Conservation (phyloP, 1,140 invertebrate species). For the Papilio polytes region DNA sequence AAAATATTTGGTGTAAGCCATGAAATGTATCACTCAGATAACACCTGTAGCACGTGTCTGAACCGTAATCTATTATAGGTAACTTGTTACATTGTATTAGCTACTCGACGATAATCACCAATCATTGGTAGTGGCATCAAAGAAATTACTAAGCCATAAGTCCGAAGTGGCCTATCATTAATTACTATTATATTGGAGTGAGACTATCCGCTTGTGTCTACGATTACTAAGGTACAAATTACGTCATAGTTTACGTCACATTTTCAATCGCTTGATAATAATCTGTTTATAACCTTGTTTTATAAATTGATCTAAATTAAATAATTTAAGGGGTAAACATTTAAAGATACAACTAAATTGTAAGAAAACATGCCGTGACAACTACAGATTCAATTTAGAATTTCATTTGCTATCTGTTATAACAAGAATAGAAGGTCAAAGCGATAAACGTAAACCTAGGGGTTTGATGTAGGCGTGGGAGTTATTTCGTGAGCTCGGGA, state of each 20-base stretch:
- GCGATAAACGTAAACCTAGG: constrained; percentile 4
- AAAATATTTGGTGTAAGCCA: too few species aligned
- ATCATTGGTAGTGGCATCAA: not conserved
- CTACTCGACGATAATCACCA: not conserved
- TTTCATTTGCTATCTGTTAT: constrained; percentile 16
- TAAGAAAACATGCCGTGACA: not conserved
- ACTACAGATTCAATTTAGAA: not conserved
- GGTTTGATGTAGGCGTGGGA: constrained; percentile 18
- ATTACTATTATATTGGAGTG: constrained; percentile 14
- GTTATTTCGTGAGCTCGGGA: constrained; percentile 28
- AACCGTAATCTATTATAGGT: not conserved
- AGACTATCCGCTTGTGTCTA: constrained; percentile 6
- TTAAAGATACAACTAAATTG: not conserved
- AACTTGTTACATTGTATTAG: not conserved
- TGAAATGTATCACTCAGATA: too few species aligned
- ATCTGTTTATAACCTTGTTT: not conserved
- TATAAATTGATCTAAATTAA: not conserved
- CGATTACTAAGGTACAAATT: not conserved
- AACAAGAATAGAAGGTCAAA: constrained; percentile 9
- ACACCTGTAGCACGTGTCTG: not conserved
- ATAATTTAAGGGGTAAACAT: not conserved
- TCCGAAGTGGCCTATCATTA: constrained; percentile 13
- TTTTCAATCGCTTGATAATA: not conserved
- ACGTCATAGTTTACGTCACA: not conserved
- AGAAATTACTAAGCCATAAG: constrained; percentile 12